These are phyloP conservation scores for Picus viridis DNA, from an alignment of 2,797 vertebrate genomes.

Conservation along the genomic window DNA sequence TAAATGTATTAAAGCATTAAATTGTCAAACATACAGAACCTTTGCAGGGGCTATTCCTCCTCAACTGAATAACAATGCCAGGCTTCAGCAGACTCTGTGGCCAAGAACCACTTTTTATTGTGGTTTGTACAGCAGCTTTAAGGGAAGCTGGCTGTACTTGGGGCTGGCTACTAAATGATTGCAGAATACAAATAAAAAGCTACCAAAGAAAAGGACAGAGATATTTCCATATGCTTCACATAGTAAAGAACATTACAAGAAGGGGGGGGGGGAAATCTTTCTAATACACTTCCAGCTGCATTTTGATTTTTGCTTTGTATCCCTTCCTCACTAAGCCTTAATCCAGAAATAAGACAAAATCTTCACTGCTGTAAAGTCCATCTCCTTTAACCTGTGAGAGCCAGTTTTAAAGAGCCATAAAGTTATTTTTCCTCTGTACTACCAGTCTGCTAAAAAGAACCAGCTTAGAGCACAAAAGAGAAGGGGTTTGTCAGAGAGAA, in stretches of 20 bases:
- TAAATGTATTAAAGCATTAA: constrained; percentile 27
- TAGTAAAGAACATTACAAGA: neutral
- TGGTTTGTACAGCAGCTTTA: constrained; percentile 1
- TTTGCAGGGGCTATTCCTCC: constrained; percentile 20
- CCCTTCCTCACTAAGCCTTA: neutral
- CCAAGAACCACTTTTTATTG: neutral
- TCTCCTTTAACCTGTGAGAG: neutral
- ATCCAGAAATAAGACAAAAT: neutral
- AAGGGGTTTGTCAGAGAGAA: neutral
- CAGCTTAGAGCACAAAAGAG: neutral
- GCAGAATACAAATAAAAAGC: constrained; percentile 20
- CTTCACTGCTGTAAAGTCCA: neutral
- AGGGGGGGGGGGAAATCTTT: neutral
- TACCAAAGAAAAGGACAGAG: constrained; percentile 1
- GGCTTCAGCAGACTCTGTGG: neutral
- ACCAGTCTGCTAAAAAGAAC: neutral
- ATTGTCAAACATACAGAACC: neutral
- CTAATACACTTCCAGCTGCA: neutral
- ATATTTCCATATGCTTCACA: neutral
- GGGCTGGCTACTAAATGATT: neutral
- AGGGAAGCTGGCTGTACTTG: neutral
- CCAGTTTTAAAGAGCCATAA: neutral
- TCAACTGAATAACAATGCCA: neutral
- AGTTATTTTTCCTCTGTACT: neutral
- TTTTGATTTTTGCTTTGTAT: neutral